Evolutionary conservation across 2,888 invertebrate genomes (phyloP), one percentile per base, ranked within the genome.

Genomic region (Coleophora flavipennella): DNA sequence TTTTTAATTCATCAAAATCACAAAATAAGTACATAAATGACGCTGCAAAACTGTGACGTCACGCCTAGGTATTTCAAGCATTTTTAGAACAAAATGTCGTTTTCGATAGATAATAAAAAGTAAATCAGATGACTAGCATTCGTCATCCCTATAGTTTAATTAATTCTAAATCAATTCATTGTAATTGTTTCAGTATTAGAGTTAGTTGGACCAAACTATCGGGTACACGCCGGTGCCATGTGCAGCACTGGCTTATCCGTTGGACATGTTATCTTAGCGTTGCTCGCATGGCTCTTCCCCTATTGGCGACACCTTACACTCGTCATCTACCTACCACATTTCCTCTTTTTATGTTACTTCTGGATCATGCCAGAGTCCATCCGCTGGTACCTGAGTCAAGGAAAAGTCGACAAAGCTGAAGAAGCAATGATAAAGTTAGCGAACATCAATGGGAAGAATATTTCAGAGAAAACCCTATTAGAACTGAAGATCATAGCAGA

Each of bases 121-220:
- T n/a, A n/a, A n/a, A n/a, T n/a, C n/a, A n/a, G n/a, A n/a, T n/a
- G n/a, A n/a, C n/a, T n/a, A n/a, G n/a, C n/a, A n/a, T n/a, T n/a
- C n/a, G n/a, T n/a, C n/a, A n/a, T n/a, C n/a, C n/a, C n/a, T n/a
- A n/a, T n/a, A n/a, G n/a, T n/a, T n/a, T n/a, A n/a, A n/a, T n/a
- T n/a, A n/a, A n/a, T n/a, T n/a, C n/a, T n/a, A n/a, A n/a, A n/a
- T n/a, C n/a, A n/a, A n/a, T n/a, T n/a, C n/a, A n/a, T n/a, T n/a
- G n/a, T n/a, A n/a, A n/a, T n/a, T n/a, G n/a, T n/a, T n/a, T n/a
- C 65, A 91, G 92, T 89, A 33, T 86, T 92, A 62, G 94, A 94
- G 62, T 72, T 93, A 40, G 90, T 92, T 4, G 92, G 91, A 0
- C 90, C 91, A 1, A 87, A 87, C 35, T 87, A 87, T 33, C 85